Percentiles rank a stretch among this genome's conserved stretches.
These are phyloP conservation scores for Opisthograptis luteolata DNA, from an alignment of 2,888 invertebrate genomes.

Conservation along the genomic window DNA sequence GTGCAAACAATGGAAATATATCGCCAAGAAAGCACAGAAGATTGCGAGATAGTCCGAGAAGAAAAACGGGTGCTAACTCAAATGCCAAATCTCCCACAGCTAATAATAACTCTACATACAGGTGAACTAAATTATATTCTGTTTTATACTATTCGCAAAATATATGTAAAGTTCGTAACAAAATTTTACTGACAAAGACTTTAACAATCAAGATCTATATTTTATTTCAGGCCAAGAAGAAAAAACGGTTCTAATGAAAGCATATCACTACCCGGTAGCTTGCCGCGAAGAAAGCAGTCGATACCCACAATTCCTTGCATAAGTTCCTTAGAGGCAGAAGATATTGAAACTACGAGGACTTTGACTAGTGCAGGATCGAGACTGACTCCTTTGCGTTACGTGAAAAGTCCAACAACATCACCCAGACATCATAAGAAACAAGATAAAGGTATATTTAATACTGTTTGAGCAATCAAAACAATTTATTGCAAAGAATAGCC, in stretches of 20 bases:
- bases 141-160: no score
- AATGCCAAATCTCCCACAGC: constrained; percentile 82
- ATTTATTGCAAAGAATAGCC: no score
- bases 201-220: background rate
- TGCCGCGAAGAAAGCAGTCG: constrained; percentile 86
- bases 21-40: constrained; percentile 86
- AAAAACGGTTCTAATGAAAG: constrained; percentile 85
- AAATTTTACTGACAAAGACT: no score
- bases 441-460: constrained; percentile 63
- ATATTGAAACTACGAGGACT: constrained; percentile 74
- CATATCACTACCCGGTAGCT: constrained; percentile 86
- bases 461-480: no score
- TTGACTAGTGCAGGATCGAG: constrained; percentile 78
- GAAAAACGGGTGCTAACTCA: constrained; percentile 85
- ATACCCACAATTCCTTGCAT: constrained; percentile 76
- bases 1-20: constrained; percentile 73
- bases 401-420: constrained; percentile 78
- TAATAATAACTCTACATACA: constrained; percentile 72
- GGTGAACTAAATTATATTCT: constrained; percentile 58
- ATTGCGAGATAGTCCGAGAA: constrained; percentile 86
- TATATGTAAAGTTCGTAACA: no score
- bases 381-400: constrained; percentile 75
- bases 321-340: constrained; percentile 80
- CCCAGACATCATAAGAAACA: constrained; percentile 79
- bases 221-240: constrained; percentile 65